phyloP scores from a whole-genome alignment of 1,140 invertebrate species.

The Temnothorax curvispinosus region DNA sequence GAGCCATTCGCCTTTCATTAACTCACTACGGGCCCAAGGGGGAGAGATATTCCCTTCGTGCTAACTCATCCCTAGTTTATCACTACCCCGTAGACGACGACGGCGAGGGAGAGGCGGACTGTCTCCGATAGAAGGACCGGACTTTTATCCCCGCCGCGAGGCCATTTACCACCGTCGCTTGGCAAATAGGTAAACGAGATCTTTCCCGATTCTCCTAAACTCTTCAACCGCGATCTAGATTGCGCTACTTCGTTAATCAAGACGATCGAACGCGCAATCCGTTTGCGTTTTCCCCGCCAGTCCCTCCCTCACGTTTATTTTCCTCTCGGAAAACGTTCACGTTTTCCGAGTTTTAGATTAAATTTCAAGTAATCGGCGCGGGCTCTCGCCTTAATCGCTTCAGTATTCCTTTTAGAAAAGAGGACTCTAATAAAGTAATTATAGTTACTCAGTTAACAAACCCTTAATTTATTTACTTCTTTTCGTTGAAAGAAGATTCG shows the following conservation, averaged over 20 bases:
- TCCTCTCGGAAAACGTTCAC: not conserved
- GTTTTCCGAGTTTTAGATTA: slow-evolving; percentile 46
- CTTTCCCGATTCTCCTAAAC: slow-evolving; percentile 50
- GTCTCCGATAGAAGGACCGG: slow-evolving; percentile 64
- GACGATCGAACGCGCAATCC: slow-evolving; percentile 42
- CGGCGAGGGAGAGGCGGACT: not conserved
- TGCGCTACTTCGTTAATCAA: slow-evolving; percentile 61
- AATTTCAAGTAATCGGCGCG: slow-evolving; percentile 50
- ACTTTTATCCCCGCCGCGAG: slow-evolving; percentile 52
- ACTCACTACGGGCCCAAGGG: slow-evolving; percentile 66
- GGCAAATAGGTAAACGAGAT: slow-evolving; percentile 61
- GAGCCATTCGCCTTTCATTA: slow-evolving; percentile 81
- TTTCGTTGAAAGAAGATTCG: not conserved
- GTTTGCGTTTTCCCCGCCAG: slow-evolving; percentile 21
- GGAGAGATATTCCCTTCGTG: slow-evolving; percentile 60
- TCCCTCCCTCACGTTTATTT: slow-evolving; percentile 17
- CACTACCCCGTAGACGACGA: not conserved
- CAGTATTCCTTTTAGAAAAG: slow-evolving; percentile 25
- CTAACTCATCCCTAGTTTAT: slow-evolving; percentile 65
- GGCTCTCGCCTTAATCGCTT: slow-evolving; percentile 30
- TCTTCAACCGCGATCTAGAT: slow-evolving; percentile 59
- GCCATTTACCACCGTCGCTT: slow-evolving; percentile 62
- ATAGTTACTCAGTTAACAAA: slow-evolving; percentile 31
- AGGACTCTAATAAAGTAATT: slow-evolving; percentile 43
- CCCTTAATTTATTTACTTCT: slow-evolving; percentile 7